Base-by-base conservation (phyloP, 1,140 invertebrate species). In the Diprion similis region DNA sequence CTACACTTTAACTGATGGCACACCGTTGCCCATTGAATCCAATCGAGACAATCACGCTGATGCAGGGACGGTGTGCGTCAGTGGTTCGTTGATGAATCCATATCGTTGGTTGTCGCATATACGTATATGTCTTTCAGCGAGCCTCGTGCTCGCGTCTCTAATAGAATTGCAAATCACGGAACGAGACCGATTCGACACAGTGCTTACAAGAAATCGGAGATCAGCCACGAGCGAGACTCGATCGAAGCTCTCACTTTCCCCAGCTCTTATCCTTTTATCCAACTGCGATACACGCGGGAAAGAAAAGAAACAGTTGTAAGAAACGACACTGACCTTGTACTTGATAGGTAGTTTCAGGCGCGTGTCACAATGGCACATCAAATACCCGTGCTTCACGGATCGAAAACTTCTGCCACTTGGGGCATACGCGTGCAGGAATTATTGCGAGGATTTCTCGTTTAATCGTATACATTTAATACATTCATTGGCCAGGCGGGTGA, bases 21-120 rank as follows among this genome's bases (percentile, higher is more conserved):
- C 77, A 77, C 77, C 77, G 79, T 74, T 68, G 77, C 79, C 80
- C 77, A 80, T 81, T 83, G 78, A 82, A 78, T 80, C 77, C 80
- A 84, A 82, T 84, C 76, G 79, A 82, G 80, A 71, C 79, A 81
- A 80, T 81, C 80, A 80, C 76, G 78, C 80, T 71, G 73, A 78
- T 68, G 66, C 69, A 77, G 73, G 72, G 73, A 77, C 19, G 69
- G 73, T 46, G 66, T 59, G n/a, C n/a, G 51, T 17, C 51, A 59
- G 51, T 59, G 51, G 11, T 59, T 59, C 11, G 51, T 59, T 59
- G 51, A 59, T 59, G 9, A 59, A 59, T 6, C 51, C n/a, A 59
- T 37, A 37, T 17, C 51, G 51, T 59, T 13, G 51, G 51, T 59
- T 59, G n/a, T 59, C n/a, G 51, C 24, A 6, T 59, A 59, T 59